Evolutionary conservation across 2,888 invertebrate species (phyloP).

Genomic region (Osmoderma eremita): DNA sequence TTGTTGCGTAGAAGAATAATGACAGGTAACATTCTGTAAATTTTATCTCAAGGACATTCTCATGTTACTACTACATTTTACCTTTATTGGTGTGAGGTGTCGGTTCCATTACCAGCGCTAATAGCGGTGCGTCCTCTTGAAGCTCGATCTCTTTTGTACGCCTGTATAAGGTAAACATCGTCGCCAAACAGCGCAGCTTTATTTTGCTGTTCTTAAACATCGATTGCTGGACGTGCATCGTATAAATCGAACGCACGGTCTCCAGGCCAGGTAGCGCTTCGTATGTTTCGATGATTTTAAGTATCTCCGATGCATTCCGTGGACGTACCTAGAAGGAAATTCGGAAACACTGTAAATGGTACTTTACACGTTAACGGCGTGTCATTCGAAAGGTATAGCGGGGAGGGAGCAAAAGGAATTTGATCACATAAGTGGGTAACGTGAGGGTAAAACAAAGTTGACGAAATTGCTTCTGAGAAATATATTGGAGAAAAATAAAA

Average conservation of each 20-base stretch:
- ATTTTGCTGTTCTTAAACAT: conserved; percentile 60
- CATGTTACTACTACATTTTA: conserved; percentile 43
- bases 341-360: not conserved
- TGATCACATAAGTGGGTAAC: too few species aligned
- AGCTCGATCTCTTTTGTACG: conserved; percentile 57
- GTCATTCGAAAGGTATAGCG: too few species aligned
- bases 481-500: too few species aligned
- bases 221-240: conserved; percentile 56
- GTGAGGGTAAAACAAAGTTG: too few species aligned
- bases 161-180: conserved; percentile 59
- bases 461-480: too few species aligned
- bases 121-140: conserved; percentile 59
- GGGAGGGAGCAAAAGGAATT: too few species aligned
- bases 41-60: not conserved
- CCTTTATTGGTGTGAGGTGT: conserved; percentile 57
- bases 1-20: not conserved
- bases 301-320: conserved; percentile 53
- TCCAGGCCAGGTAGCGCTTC: conserved; percentile 58
- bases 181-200: conserved; percentile 59
- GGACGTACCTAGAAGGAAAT: conserved; percentile 49
- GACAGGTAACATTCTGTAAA: not conserved
- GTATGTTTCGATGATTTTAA: conserved; percentile 55
- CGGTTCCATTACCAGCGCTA: conserved; percentile 60
- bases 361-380: too few species aligned
- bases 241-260: conserved; percentile 57